Evolutionary conservation across 2,888 invertebrate species (phyloP), one percentile per base, ranked within the genome.

Genomic region (Pristionchus mayeri): DNA sequence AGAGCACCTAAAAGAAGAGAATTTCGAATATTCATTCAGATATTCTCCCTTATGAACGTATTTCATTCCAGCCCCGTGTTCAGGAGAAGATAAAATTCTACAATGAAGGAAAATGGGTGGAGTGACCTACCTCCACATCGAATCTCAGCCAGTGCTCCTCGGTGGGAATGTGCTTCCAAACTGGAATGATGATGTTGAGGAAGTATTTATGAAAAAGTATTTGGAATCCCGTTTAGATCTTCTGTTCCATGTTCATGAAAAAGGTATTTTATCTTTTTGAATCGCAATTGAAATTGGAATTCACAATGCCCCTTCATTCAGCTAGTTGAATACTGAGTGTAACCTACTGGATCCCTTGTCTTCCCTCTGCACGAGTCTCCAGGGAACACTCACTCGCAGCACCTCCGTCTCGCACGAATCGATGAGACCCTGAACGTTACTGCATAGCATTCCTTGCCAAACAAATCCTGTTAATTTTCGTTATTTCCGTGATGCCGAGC

Each of bases 81-180:
- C n/a, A 27, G 16, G 30, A 13, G 37, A 80, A 48, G 16, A n/a
- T 50, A 24, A 24, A 24, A 50, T 24, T 50, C 48, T 24, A 24
- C 24, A 34, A 6, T 30, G n/a, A 16, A n/a, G n/a, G n/a, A n/a
- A n/a, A n/a, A n/a, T n/a, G n/a, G n/a, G n/a, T n/a, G n/a, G n/a
- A n/a, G n/a, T n/a, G n/a, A 4, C 50, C 30, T 11, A 83, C 71
- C 52, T 83, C 86, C 11, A 83, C 83, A 50, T 83, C 83, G 52
- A 83, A 90, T 24, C 87, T 88, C 75, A 93, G 82, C 93, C 93
- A 93, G 85, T 93, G 93, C 85, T 93, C 93, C 80, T 93, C 92
- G 75, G 90, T 91, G 7, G 93, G 93, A 54, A 93, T 88, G 79
- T 89, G 79, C 57, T 92, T 92, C 93, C 93, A 93, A 2, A 92